Evolutionary conservation across 2,888 invertebrate species (phyloP), one percentile per base, ranked within the genome.

Genomic region (Pachydiplax longipennis): DNA sequence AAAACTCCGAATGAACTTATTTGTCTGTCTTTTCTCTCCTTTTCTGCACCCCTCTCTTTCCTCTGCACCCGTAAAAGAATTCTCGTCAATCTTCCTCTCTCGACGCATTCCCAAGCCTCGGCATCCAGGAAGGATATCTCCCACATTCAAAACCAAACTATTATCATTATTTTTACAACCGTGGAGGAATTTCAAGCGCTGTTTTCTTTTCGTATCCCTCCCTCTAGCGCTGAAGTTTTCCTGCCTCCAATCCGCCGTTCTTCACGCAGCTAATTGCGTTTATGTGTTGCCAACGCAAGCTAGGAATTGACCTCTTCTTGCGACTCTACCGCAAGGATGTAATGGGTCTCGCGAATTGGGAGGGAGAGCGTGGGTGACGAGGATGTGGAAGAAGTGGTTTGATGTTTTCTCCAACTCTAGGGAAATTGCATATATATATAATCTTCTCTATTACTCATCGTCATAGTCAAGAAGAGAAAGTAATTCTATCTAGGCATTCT

Each of bases 261-360:
- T 83, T 83, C 83, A 58, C 83, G 83, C 83, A 22, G 31, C 58
- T 83, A 83, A 83, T 83, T 83, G 83, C 58, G 44, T 83, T 83
- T 83, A 83, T 83, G 83, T 31, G 53, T 35, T 58, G 83, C 35
- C 83, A 58, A 83, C 53, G 83, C 83, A 44, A 58, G 83, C 58
- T 31, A 35, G 22, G 58, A 83, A 83, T 83, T 35, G 44, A 83
- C 22, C 58, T 44, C 83, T 58, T 83, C 25, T 83, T 58, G 83
- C 58, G 31, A 35, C 83, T 35, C 35, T 22, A 83, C 58, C 58
- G 83, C 53, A 35, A 12, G 18, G 58, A 58, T 8, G 35, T 83
- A 31, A 58, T 58, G 83, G 44, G 37, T 8, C 44, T 58, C 53
- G 58, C 83, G 35, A 83, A 58, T 35, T 83, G 83, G 83, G 40